Percentiles rank a stretch among this genome's conserved stretches.
Evolutionary conservation across 2,113 vertebrate genomes (phyloP).

Genomic region (Diphyllodes magnificus): DNA sequence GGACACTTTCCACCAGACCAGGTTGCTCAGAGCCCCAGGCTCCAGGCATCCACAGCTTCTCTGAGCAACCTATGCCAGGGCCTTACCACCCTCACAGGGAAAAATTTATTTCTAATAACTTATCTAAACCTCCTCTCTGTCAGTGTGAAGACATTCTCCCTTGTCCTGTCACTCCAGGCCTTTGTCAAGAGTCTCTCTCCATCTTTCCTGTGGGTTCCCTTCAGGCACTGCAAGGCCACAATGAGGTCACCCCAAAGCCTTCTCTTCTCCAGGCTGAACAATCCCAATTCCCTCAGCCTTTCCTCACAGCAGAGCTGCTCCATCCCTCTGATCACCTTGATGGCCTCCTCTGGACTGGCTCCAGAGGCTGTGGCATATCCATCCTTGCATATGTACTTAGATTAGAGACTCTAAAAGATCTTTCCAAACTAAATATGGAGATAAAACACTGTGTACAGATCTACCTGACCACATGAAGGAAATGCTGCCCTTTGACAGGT

Average conservation of each 20-base stretch:
- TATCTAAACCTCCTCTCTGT: accelerated
- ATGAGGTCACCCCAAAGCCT: background rate
- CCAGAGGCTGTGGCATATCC: background rate
- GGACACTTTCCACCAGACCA: background rate
- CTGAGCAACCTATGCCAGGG: background rate
- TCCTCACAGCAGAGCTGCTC: background rate
- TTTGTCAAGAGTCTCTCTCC: background rate
- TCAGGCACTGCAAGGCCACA: background rate
- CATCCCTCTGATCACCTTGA: background rate
- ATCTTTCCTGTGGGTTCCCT: background rate
- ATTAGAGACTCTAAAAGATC: background rate
- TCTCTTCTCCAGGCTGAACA: background rate
- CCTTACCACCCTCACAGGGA: accelerated
- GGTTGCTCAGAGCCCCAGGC: background rate
- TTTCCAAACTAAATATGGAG: background rate
- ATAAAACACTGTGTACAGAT: background rate
- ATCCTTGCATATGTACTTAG: background rate
- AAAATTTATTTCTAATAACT: accelerated
- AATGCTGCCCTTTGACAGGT: background rate
- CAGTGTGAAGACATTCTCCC: background rate
- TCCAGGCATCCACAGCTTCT: background rate
- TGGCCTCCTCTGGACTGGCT: background rate
- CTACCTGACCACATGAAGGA: background rate
- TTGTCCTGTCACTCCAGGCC: background rate
- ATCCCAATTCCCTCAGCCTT: background rate